Evolutionary conservation across 1,140 invertebrate genomes (phyloP), one percentile per base, ranked within the genome.

Genomic region (Hyles euphorbiae): DNA sequence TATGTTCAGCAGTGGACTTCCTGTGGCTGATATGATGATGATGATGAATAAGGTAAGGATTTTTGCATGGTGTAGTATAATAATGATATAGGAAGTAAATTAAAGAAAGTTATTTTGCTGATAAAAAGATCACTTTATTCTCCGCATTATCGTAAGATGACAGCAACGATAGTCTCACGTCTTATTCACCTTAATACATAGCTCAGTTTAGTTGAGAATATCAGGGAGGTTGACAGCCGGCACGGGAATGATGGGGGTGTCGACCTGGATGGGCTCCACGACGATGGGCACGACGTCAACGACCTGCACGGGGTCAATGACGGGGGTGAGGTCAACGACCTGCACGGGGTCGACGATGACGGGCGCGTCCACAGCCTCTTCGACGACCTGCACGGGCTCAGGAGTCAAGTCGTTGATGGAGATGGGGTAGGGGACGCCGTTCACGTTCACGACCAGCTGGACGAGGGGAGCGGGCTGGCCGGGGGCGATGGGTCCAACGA

Each of bases 171-270:
- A 22, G 22, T 22, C 22, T 22, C 22, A 22, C 22, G 22, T 22
- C 22, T 22, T 22, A 22, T 22, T 22, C 22, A 22, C 22, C 22
- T 22, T 22, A 22, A 22, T 22, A 22, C 22, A 22, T 22, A 22
- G 0, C 22, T 22, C 22, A 22, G 22, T 22, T 67, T 61, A 71
- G 68, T 68, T 68, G 11, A 71, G 68, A 33, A 10, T 51, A 40
- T 63, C 65, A 69, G 61, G 53, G 61, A 57, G 63, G 62, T 57
- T 11, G 69, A 67, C 53, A 59, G 63, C 52, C 49, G 64, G 46
- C 56, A 55, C 33, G 53, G 61, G 33, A 65, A 62, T 10, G 70
- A 67, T 6, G 83, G 80, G 64, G 79, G 44, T 55, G n/a, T 52
- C 63, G 62, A 68, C 49, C 47, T 48, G 12, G 22, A 68, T 60